Evolutionary conservation across 2,113 vertebrate genomes (phyloP).

Genomic region (Strix uralensis): DNA sequence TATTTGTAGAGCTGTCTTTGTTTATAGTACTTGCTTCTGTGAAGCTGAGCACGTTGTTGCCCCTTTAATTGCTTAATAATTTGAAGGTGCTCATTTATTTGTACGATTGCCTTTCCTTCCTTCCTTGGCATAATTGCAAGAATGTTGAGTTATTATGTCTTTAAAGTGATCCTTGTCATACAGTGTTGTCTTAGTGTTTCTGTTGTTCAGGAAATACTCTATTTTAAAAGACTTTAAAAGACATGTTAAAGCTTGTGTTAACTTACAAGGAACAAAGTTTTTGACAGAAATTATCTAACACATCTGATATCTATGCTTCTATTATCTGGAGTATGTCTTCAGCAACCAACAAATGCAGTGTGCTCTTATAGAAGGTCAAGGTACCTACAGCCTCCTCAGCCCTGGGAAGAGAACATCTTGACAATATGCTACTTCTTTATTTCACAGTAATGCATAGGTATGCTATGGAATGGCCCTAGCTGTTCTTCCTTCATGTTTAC

Average conservation of each 20-base stretch:
- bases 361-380: not conserved
- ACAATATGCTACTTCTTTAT: not conserved
- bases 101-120: not conserved
- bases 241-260: not conserved
- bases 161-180: not conserved
- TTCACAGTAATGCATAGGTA: not conserved
- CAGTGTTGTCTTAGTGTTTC: not conserved
- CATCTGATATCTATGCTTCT: not conserved
- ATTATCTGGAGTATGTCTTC: not conserved
- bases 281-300: not conserved
- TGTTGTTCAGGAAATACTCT: not conserved
- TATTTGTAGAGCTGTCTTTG: not conserved
- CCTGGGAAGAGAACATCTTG: not conserved
- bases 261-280: not conserved
- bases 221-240: not conserved
- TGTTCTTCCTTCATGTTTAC: not conserved
- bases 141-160: not conserved
- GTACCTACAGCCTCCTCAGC: not conserved
- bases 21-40: not conserved
- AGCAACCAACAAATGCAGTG: not conserved
- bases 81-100: not conserved
- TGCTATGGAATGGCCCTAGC: not conserved
- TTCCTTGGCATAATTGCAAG: not conserved
- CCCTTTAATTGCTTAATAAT: slow-evolving; percentile 2
- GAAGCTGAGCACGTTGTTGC: not conserved